Conservation (phyloP, 2,888 invertebrate genomes). For the Pammene aurita region DNA sequence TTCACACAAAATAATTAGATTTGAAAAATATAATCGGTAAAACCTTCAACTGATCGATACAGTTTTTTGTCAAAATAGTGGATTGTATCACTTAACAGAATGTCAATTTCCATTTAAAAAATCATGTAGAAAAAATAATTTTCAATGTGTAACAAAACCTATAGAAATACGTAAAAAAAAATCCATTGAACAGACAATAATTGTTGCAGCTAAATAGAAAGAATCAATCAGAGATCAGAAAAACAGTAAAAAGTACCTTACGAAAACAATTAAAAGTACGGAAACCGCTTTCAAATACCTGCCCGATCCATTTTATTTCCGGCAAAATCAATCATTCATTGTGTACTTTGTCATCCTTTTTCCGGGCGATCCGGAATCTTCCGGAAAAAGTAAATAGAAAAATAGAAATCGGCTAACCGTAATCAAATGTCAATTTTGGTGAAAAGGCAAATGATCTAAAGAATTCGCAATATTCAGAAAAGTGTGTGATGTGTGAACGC, state of each 20-base stretch:
- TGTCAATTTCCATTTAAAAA: no score
- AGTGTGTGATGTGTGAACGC: background rate
- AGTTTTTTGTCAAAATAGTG: no score
- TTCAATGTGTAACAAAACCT: no score
- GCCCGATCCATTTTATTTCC: constrained; percentile 6
- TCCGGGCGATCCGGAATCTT: constrained; percentile 11
- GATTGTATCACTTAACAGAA: no score
- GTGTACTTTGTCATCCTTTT: constrained; percentile 24
- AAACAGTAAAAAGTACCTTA: background rate
- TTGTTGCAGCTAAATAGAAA: no score
- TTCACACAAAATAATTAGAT: no score
- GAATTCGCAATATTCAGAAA: constrained; percentile 4
- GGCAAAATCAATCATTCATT: constrained; percentile 28
- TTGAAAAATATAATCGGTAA: no score
- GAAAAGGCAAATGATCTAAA: constrained; percentile 18
- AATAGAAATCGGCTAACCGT: constrained; percentile 8
- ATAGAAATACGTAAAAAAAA: no score
- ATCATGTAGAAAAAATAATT: no score
- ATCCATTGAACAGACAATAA: no score
- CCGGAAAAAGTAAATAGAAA: constrained; percentile 23
- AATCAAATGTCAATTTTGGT: constrained; percentile 27
- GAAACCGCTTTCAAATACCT: background rate
- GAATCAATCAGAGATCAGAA: no score
- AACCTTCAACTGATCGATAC: no score
- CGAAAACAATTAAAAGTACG: background rate